These are phyloP conservation scores for Acleris holmiana DNA, from an alignment of 2,888 invertebrate species.

Conservation along the genomic window DNA sequence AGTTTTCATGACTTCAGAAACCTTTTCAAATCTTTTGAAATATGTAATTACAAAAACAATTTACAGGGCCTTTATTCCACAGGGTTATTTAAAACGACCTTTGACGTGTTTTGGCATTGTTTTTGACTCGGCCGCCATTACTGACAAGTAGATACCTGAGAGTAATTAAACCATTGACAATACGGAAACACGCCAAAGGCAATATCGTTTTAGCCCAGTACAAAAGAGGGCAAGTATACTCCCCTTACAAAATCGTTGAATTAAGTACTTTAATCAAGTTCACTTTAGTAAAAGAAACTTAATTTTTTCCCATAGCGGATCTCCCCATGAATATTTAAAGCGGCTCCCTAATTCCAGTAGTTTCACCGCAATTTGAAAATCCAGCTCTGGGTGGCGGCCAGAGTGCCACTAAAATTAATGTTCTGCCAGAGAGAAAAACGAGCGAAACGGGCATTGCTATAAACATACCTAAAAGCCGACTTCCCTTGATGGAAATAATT, in stretches of 20 bases:
- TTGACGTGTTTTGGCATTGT: too few species aligned
- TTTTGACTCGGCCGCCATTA: too few species aligned
- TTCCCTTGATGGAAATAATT: neutral
- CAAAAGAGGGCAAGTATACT: too few species aligned
- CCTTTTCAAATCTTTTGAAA: neutral
- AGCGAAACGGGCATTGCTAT: slow-evolving; percentile 61
- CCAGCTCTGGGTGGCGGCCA: slow-evolving; percentile 64
- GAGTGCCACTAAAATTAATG: slow-evolving; percentile 82
- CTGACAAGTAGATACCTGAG: too few species aligned
- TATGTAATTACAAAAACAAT: neutral
- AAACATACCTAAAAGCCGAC: slow-evolving; percentile 43
- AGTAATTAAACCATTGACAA: too few species aligned
- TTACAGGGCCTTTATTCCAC: too few species aligned
- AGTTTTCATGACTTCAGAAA: too few species aligned
- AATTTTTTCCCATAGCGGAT: slow-evolving; percentile 37
- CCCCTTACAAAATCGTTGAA: neutral
- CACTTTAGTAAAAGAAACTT: slow-evolving; percentile 11
- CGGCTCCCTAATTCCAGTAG: slow-evolving; percentile 62
- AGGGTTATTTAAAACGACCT: too few species aligned
- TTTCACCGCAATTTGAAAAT: slow-evolving; percentile 73
- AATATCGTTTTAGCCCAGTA: too few species aligned
- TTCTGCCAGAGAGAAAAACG: slow-evolving; percentile 82
- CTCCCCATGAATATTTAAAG: slow-evolving; percentile 56
- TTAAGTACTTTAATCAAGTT: slow-evolving; percentile 11
- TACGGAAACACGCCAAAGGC: too few species aligned